These are phyloP conservation scores for Siderastrea radians DNA, from an alignment of 92 coral and sea anemone species.

Conservation along the genomic window DNA sequence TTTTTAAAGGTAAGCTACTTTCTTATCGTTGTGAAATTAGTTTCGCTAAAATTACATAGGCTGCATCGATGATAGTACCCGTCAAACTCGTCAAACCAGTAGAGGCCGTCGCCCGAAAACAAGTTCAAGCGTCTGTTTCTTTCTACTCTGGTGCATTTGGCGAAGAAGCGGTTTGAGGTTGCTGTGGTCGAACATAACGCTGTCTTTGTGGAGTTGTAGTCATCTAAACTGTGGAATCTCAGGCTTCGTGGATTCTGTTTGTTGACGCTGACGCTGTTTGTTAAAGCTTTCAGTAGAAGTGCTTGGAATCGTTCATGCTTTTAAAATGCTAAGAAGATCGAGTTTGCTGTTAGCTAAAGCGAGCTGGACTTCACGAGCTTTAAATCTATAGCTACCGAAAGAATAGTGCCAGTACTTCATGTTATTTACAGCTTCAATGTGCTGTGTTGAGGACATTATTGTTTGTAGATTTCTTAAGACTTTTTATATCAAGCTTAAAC, in stretches of 20 bases:
- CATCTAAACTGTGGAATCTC: too few species aligned
- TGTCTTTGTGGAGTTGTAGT: background rate
- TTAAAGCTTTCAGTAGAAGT: background rate
- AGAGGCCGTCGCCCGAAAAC: background rate
- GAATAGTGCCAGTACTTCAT: too few species aligned
- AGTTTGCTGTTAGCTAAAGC: too few species aligned
- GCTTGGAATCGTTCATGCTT: background rate
- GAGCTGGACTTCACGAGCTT: too few species aligned
- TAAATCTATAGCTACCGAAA: too few species aligned
- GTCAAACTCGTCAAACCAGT: slow-evolving; percentile 55
- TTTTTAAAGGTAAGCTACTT: slow-evolving; percentile 4
- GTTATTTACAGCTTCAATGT: too few species aligned
- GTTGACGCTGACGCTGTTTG: background rate
- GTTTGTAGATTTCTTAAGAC: too few species aligned
- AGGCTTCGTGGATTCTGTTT: background rate
- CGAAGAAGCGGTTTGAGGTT: background rate
- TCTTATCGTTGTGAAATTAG: background rate
- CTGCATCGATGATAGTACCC: background rate
- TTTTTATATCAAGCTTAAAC: too few species aligned
- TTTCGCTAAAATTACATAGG: background rate
- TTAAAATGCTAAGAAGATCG: too few species aligned
- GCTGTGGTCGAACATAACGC: background rate
- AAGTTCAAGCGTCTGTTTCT: background rate
- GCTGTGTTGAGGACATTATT: too few species aligned
- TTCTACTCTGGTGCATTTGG: background rate